Evolutionary conservation across 2,113 vertebrate species (phyloP).

Genomic region (Aegithalos caudatus): DNA sequence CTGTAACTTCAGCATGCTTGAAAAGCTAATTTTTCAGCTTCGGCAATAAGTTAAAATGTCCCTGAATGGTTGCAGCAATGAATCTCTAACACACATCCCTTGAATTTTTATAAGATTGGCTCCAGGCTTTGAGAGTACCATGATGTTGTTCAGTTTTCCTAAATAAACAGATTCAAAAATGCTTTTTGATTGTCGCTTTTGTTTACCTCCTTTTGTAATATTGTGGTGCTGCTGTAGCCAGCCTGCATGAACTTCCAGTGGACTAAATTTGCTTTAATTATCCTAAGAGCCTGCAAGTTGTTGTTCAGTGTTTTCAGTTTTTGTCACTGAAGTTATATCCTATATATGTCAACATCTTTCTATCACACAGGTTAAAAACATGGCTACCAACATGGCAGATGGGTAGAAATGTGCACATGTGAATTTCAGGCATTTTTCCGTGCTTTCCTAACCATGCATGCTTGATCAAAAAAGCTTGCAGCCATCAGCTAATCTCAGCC

Average conservation of each 20-base stretch:
- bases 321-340: not conserved
- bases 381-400: not conserved
- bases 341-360: not conserved
- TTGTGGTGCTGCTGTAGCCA: not conserved
- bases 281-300: not conserved
- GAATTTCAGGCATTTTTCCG: not conserved
- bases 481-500: not conserved
- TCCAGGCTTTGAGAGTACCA: not conserved
- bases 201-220: not conserved
- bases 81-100: not conserved
- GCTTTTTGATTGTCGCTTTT: not conserved
- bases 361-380: not conserved
- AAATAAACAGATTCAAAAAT: not conserved
- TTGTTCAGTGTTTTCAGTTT: not conserved
- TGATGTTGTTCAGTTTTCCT: not conserved
- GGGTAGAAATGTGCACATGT: not conserved
- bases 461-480: fast-evolving
- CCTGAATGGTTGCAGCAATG: not conserved
- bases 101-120: not conserved
- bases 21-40: not conserved
- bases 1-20: not conserved
- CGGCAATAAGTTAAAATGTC: not conserved
- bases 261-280: not conserved
- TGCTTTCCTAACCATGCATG: not conserved
- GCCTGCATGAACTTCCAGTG: not conserved